Evolutionary conservation across 1,140 invertebrate genomes (phyloP).

Genomic region (Pseudomyrmex sp.): DNA sequence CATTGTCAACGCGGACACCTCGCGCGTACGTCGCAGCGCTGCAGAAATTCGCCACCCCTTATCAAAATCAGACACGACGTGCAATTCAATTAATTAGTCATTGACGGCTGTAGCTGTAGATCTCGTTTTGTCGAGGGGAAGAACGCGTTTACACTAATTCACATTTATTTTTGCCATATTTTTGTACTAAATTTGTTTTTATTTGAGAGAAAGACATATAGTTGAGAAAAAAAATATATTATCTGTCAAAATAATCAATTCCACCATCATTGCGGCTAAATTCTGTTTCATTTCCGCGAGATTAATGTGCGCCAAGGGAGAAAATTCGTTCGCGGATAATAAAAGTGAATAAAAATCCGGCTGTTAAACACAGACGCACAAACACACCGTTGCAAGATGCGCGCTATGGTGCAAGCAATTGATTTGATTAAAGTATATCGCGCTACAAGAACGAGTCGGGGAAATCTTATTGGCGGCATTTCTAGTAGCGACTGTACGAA

Average conservation of each 20-base stretch:
- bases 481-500: conserved; percentile 82
- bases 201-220: not conserved
- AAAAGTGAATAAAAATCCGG: not conserved
- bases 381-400: not conserved
- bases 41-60: conserved; percentile 3
- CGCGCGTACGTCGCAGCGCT: conserved; percentile 18
- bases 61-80: not conserved
- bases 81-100: conserved; percentile 11
- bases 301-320: not conserved
- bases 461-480: conserved; percentile 76
- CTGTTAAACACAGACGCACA: too few relatives aligned
- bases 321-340: not conserved
- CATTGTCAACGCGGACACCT: conserved; percentile 60
- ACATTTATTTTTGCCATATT: not conserved
- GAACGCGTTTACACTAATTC: too few relatives aligned
- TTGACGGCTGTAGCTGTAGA: not conserved
- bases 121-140: not conserved
- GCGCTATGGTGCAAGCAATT: not conserved
- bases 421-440: conserved; percentile 16
- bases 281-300: not conserved
- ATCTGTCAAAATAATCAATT: too few relatives aligned
- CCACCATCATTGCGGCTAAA: too few relatives aligned
- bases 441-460: not conserved
- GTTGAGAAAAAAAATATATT: too few relatives aligned
- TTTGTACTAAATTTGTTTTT: not conserved